Evolutionary conservation across 2,797 vertebrate species (phyloP).

Genomic region (Tapirus indicus): DNA sequence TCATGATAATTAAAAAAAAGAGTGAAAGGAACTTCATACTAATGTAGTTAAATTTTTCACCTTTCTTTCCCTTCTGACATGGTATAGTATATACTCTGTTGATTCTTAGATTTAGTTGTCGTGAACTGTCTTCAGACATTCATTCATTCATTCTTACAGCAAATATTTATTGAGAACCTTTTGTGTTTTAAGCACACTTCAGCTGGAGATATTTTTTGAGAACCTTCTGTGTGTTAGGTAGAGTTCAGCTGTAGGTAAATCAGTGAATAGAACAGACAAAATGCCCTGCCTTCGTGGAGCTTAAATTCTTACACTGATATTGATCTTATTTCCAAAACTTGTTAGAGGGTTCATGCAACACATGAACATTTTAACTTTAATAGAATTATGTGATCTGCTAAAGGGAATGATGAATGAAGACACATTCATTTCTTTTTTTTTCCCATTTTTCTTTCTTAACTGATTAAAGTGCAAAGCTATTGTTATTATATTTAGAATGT

Average conservation of each 20-base stretch:
- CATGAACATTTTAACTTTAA: neutral
- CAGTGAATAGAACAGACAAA: neutral
- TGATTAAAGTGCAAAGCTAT: neutral
- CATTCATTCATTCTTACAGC: neutral
- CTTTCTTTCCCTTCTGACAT: neutral
- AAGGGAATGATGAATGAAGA: neutral
- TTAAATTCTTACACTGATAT: neutral
- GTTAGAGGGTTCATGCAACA: neutral
- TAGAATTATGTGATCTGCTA: neutral
- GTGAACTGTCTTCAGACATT: neutral
- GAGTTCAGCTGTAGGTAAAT: neutral
- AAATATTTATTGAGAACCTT: neutral
- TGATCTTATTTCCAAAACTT: neutral
- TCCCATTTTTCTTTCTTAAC: constrained; percentile 17
- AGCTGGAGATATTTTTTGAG: neutral
- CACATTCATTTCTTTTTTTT: neutral
- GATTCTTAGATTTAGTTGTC: neutral
- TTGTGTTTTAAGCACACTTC: neutral
- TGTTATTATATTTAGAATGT: neutral
- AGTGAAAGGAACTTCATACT: neutral
- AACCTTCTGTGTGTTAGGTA: neutral
- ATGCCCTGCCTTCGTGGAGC: neutral
- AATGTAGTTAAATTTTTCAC: neutral
- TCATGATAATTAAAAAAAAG: neutral
- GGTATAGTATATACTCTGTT: neutral